phyloP scores from a whole-genome alignment of 2,113 vertebrate species.

The Isichthys henryi region DNA sequence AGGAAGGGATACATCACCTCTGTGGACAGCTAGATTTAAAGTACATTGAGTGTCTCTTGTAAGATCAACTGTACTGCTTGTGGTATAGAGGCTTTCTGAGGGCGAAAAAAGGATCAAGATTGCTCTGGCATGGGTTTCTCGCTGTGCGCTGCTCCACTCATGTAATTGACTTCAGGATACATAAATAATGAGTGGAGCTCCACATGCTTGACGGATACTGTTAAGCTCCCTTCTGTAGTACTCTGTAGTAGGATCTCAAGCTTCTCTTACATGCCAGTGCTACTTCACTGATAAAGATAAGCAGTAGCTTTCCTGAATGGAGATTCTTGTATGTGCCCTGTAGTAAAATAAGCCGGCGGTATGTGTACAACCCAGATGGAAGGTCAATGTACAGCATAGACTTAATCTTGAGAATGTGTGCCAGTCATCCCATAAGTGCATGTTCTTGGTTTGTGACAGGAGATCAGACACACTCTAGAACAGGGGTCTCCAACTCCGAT shows the following conservation, averaged over 20 bases:
- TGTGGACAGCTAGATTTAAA: not conserved
- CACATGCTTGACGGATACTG: not conserved
- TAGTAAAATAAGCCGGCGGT: not conserved
- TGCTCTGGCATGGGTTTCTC: conserved; percentile 27
- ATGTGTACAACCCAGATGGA: not conserved
- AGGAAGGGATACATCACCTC: not conserved
- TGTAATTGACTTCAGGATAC: conserved; percentile 38
- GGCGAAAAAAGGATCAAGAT: not conserved
- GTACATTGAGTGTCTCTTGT: not conserved
- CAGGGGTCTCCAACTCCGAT: too few relatives aligned
- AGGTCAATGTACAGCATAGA: not conserved
- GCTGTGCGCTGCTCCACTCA: conserved; percentile 20
- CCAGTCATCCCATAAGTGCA: not conserved
- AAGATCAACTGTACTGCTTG: not conserved
- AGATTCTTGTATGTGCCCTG: not conserved
- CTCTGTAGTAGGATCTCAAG: not conserved
- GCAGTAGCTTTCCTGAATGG: not conserved
- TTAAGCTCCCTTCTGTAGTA: not conserved
- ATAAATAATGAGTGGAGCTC: conserved; percentile 37
- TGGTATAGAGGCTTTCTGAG: not conserved
- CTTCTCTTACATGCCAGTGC: not conserved
- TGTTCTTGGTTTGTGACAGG: not conserved
- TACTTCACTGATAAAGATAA: not conserved
- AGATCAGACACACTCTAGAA: not conserved
- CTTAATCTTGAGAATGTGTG: not conserved